Conservation (phyloP, 1,140 invertebrate species). For the Rhagoletis pomonella region DNA sequence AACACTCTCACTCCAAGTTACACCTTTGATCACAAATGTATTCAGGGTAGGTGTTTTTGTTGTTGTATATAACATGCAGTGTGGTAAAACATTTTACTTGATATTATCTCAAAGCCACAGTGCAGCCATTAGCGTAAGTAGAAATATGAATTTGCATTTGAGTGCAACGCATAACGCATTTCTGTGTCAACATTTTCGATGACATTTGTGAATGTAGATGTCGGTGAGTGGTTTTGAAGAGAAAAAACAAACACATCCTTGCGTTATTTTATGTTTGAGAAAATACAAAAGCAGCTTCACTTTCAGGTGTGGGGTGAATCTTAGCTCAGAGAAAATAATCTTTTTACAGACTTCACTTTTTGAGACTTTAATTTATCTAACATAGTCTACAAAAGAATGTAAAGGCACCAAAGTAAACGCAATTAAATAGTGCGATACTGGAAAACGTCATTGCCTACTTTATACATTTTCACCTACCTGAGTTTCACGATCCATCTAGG, state of each 20-base stretch:
- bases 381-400: too few species aligned
- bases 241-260: neutral
- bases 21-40: neutral
- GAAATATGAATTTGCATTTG: constrained; percentile 6
- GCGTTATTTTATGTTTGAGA: too few species aligned
- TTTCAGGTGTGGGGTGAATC: too few species aligned
- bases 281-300: too few species aligned
- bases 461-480: too few species aligned
- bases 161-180: neutral
- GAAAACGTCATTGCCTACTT: too few species aligned
- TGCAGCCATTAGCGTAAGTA: constrained; percentile 27
- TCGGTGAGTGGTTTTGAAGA: neutral
- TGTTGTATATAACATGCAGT: neutral
- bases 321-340: too few species aligned
- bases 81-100: neutral
- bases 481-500: too few species aligned
- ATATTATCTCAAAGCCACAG: neutral
- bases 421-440: too few species aligned
- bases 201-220: neutral
- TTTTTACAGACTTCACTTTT: too few species aligned
- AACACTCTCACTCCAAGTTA: neutral
- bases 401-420: too few species aligned
- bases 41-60: neutral
- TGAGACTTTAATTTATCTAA: too few species aligned
- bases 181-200: constrained; percentile 28